Evolutionary conservation across 1,140 invertebrate species (phyloP).

Genomic region (Nixonia krombeini): DNA sequence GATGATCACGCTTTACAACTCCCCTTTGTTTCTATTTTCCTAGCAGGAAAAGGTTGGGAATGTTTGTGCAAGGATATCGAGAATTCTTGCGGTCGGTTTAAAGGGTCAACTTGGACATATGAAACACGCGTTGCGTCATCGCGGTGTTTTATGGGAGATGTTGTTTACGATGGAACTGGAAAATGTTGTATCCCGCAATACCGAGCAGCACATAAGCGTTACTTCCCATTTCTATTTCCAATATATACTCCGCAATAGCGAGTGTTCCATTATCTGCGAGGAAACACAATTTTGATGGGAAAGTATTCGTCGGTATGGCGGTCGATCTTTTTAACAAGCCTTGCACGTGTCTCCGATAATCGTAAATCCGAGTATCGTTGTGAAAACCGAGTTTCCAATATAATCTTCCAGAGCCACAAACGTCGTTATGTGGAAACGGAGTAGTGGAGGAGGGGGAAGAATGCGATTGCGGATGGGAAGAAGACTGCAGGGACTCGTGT

Average conservation of each 20-base stretch:
- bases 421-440: slow-evolving; percentile 95
- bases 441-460: slow-evolving; percentile 96
- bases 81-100: too few species aligned
- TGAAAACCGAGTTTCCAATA: slow-evolving; percentile 42
- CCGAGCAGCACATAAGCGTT: too few species aligned
- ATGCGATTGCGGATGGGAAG: slow-evolving; percentile 98
- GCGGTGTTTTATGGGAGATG: too few species aligned
- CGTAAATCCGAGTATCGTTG: slow-evolving; percentile 40
- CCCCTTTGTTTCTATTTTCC: too few species aligned
- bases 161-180: too few species aligned
- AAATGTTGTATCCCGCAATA: too few species aligned
- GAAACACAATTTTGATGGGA: not conserved
- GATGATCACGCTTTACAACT: too few species aligned
- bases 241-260: too few species aligned
- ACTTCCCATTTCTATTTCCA: too few species aligned
- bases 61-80: too few species aligned
- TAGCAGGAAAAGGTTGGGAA: too few species aligned
- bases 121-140: not conserved
- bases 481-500: slow-evolving; percentile 93
- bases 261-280: not conserved
- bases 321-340: slow-evolving; percentile 16
- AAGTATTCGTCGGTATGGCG: not conserved
- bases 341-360: slow-evolving; percentile 31
- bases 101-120: too few species aligned
- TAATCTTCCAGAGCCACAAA: slow-evolving; percentile 82